These are phyloP conservation scores for Saxidomus purpurata DNA, from an alignment of 1,140 invertebrate genomes.

Conservation along the genomic window DNA sequence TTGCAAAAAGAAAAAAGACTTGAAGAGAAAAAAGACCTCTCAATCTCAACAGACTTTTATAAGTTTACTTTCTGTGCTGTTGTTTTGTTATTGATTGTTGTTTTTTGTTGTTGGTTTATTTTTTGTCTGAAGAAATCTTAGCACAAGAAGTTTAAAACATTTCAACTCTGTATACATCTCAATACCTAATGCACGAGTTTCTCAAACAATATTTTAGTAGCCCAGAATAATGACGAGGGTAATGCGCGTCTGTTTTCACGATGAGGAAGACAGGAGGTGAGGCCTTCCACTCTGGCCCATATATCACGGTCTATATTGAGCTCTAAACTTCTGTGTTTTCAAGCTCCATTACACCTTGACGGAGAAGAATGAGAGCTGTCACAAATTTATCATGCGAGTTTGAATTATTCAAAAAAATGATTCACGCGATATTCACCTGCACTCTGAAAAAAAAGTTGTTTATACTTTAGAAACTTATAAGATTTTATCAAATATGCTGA, in stretches of 20 bases:
- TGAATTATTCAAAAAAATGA: not conserved
- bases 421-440: not conserved
- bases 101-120: no score
- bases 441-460: not conserved
- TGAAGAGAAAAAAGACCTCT: no score
- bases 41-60: no score
- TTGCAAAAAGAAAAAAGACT: no score
- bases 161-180: no score
- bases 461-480: not conserved
- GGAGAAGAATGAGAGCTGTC: not conserved
- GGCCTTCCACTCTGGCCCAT: not conserved
- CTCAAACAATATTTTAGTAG: no score
- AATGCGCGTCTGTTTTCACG: slow-evolving; percentile 1
- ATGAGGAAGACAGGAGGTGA: not conserved
- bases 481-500: no score
- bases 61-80: no score
- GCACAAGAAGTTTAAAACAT: no score
- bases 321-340: not conserved
- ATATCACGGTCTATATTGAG: not conserved
- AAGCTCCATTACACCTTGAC: not conserved
- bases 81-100: no score
- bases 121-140: no score
- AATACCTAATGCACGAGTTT: no score
- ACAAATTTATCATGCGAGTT: not conserved
- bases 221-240: not conserved